These are phyloP conservation scores for Rhinoptilus africanus DNA, from an alignment of 2,113 vertebrate genomes.

Conservation along the genomic window DNA sequence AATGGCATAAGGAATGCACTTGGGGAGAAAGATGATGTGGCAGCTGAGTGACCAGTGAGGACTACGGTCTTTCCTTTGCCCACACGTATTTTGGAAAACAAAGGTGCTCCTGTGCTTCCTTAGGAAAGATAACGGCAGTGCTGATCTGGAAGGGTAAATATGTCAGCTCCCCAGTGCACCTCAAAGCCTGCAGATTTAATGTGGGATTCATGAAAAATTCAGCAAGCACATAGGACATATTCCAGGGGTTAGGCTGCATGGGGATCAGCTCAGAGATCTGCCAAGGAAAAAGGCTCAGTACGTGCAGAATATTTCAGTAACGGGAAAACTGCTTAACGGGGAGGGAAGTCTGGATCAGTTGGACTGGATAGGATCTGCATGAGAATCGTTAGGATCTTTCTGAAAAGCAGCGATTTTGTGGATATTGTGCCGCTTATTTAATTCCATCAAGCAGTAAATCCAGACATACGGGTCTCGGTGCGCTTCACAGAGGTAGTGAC, in stretches of 20 bases:
- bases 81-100: constrained; percentile 7
- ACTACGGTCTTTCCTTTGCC: not conserved
- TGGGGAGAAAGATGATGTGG: constrained; percentile 26
- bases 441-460: not conserved
- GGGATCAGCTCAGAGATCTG: not conserved
- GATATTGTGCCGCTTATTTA: not conserved
- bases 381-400: not conserved
- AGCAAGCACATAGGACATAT: not conserved
- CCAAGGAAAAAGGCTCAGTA: not conserved
- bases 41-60: not conserved
- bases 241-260: not conserved
- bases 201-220: constrained; percentile 56
- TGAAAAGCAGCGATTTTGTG: not conserved
- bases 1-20: constrained; percentile 27
- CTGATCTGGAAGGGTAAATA: constrained; percentile 33
- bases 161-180: constrained; percentile 22
- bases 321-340: not conserved
- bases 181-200: constrained; percentile 45
- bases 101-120: constrained; percentile 6
- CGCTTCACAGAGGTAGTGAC: not conserved
- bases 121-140: not conserved
- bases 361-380: not conserved
- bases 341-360: not conserved
- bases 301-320: not conserved
- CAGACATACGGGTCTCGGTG: not conserved